Evolutionary conservation across 2,888 invertebrate species (phyloP).

Genomic region (Theristus sp.): DNA sequence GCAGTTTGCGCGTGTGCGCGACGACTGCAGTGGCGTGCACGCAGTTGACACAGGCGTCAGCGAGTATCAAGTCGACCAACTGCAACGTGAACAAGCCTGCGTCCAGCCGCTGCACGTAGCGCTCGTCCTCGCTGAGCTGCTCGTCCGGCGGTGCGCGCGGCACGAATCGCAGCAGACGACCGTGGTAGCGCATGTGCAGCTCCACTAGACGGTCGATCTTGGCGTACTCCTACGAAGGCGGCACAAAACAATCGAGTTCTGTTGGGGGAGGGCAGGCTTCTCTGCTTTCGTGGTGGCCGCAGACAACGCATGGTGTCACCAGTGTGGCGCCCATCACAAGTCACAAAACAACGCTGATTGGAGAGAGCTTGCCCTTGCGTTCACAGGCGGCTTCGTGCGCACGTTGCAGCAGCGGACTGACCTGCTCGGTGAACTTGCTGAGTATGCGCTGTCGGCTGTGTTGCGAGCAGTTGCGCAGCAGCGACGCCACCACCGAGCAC

Average conservation of each 20-base stretch:
- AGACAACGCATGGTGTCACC: no score
- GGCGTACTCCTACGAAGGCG: constrained; percentile 55
- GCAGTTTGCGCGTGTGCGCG: background rate
- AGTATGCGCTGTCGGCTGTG: constrained; percentile 71
- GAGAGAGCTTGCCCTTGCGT: no score
- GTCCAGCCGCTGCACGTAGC: constrained; percentile 71
- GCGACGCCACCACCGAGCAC: constrained; percentile 53
- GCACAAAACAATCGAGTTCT: background rate
- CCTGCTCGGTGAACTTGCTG: constrained; percentile 76
- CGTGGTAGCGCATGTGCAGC: constrained; percentile 38
- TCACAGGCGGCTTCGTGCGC: no score
- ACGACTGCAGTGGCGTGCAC: constrained; percentile 20
- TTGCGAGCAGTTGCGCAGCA: constrained; percentile 76
- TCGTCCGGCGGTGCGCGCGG: background rate
- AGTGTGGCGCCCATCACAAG: no score
- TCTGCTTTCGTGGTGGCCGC: no score
- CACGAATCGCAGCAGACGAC: background rate
- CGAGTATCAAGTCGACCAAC: constrained; percentile 59
- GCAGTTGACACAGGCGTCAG: constrained; percentile 39
- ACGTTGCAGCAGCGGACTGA: background rate
- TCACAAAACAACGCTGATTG: no score
- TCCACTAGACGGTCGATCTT: constrained; percentile 90
- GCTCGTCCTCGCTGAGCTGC: constrained; percentile 42
- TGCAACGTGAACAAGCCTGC: constrained; percentile 90
- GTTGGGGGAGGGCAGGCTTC: no score